Base-by-base conservation (phyloP, 2,113 vertebrate genomes). In the Rhynchomys soricoides region DNA sequence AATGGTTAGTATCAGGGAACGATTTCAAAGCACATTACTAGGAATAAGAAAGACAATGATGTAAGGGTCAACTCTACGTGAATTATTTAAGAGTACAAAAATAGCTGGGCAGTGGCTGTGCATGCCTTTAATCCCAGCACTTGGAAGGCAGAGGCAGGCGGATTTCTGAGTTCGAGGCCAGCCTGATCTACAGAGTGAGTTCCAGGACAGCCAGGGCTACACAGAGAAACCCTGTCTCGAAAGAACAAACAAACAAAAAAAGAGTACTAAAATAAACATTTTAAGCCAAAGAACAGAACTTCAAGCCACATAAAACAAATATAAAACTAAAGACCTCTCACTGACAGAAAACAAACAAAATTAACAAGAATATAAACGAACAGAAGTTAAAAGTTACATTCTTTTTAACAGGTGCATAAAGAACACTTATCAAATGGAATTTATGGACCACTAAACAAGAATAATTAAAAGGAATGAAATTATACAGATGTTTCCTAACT, bases 401-500 rank as follows among this genome's bases (percentile, higher is more conserved):
- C 21, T 89, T 91, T 64, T 29, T 31, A 73, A 73, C 78, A 89
- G 57, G 24, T 26, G 24, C 59, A 83, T n/a, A n/a, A 29, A 31
- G 34, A 78, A 88, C 43, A 89, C 12, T 90, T 81, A 74, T 3
- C 5, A 95, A 37, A 66, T 88, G 29, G 21, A 48, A 91, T 50
- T 68, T 71, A 34, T 57, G n/a, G 22, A 7, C 66, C 40, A 59
- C 50, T 75, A 93, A 92, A 34, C 22, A 88, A 83, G 57, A 95
- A 50, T 71, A 86, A 16, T 74, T 79, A 22, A 95, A 64, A 90
- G 68, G 12, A 95, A 92, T 89, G 59, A 74, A 85, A 85, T 73
- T n/a, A 48, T 45, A 92, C 13, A 91, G 83, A 95, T 86, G 45
- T 73, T 89, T 79, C 37, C 45, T 73, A 94, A 94, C 29, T 43